A percentile compares a stretch with the other conserved stretches of the same genome.
Evolutionary conservation across 2,797 vertebrate genomes (phyloP).

Genomic region (Hemibagrus guttatus): DNA sequence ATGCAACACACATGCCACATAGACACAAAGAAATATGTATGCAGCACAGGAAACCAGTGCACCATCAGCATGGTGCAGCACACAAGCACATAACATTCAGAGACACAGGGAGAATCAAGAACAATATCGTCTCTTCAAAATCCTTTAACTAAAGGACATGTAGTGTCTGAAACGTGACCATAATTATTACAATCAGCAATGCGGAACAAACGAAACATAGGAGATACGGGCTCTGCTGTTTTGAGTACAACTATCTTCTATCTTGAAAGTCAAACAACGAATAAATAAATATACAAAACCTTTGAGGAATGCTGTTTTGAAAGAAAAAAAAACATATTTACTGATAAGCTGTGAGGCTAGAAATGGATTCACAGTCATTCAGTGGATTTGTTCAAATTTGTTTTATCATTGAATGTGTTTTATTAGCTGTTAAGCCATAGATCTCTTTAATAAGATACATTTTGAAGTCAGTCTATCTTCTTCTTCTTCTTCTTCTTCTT

Average conservation of each 20-base stretch:
- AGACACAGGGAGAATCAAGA: constrained; percentile 8
- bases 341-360: neutral
- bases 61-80: constrained; percentile 6
- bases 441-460: neutral
- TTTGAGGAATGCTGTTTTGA: neutral
- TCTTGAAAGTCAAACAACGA: neutral
- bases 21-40: constrained; percentile 34
- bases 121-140: neutral
- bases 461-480: neutral
- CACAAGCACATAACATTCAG: neutral
- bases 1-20: constrained; percentile 17
- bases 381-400: neutral
- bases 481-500: too few species aligned
- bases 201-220: neutral
- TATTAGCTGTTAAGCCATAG: neutral
- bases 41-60: constrained; percentile 28
- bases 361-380: neutral
- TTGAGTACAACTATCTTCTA: neutral
- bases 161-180: neutral
- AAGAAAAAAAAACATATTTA: neutral
- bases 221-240: too few species aligned
- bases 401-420: neutral
- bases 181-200: neutral
- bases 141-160: neutral
- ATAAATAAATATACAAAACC: neutral